Evolutionary conservation across 2,888 invertebrate species (phyloP).

Genomic region (Sminthurinus aureus): DNA sequence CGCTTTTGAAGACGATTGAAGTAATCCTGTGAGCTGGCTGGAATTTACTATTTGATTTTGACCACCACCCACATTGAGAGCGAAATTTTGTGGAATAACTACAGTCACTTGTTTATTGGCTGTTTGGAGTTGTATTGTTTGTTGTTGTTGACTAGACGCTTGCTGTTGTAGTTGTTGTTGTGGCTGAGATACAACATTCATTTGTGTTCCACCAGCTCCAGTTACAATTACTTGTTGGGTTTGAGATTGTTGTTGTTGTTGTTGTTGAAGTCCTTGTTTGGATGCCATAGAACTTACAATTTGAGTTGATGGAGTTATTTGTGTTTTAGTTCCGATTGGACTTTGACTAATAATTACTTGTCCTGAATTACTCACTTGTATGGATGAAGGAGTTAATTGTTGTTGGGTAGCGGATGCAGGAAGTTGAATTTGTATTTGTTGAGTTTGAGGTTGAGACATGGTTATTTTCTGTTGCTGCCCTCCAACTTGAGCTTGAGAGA

Average conservation of each 20-base stretch:
- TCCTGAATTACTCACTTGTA: slow-evolving; percentile 5
- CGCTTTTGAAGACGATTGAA: background rate
- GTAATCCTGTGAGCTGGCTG: background rate
- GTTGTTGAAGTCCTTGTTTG: slow-evolving; percentile 16
- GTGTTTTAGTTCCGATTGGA: background rate
- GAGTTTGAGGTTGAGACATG: slow-evolving; percentile 27
- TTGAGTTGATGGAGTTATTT: background rate
- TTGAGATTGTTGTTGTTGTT: background rate
- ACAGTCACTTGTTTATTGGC: slow-evolving; percentile 31
- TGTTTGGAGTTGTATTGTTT: slow-evolving; percentile 33
- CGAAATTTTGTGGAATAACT: slow-evolving; percentile 28
- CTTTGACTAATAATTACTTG: slow-evolving; percentile 19
- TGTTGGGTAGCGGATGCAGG: background rate
- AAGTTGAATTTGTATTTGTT: slow-evolving; percentile 32
- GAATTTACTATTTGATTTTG: slow-evolving; percentile 18
- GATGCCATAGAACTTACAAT: slow-evolving; percentile 16
- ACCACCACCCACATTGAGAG: background rate
- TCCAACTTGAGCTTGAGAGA: background rate
- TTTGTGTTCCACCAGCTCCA: background rate
- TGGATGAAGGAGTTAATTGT: slow-evolving; percentile 5
- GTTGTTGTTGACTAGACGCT: background rate
- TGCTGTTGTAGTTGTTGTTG: slow-evolving; percentile 1
- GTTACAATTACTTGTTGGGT: slow-evolving; percentile 13
- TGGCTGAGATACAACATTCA: slow-evolving; percentile 11
- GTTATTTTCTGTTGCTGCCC: background rate